A percentile compares a stretch with the other conserved stretches of the same genome.
These are phyloP conservation scores for pig (Sus scrofa) DNA, from an alignment of 2,113 vertebrate genomes.

Conservation along the genomic window DNA sequence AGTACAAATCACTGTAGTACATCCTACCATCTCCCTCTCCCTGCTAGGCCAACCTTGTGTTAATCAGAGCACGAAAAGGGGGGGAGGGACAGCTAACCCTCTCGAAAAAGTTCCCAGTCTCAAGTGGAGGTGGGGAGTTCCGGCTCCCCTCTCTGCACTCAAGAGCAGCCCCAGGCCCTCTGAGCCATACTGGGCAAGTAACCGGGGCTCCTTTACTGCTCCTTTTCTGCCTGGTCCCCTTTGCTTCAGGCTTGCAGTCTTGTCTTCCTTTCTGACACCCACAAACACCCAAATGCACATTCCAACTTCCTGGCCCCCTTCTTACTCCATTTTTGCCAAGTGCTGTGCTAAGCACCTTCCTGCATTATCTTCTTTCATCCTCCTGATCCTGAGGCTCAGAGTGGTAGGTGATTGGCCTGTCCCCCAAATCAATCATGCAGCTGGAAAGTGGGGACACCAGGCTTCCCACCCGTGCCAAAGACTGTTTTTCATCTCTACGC, in stretches of 20 bases:
- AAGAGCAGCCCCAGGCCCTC: not conserved
- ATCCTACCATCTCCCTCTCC: not conserved
- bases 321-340: not conserved
- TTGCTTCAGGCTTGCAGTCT: not conserved
- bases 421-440: not conserved
- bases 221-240: not conserved
- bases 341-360: not conserved
- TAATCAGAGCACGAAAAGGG: not conserved
- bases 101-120: not conserved
- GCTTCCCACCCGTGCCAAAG: not conserved
- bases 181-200: no score
- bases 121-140: not conserved
- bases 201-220: not conserved
- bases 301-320: not conserved
- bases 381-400: slow-evolving; percentile 1
- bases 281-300: not conserved
- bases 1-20: not conserved
- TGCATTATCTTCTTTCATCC: not conserved
- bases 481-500: slow-evolving; percentile 6
- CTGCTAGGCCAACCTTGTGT: not conserved
- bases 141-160: not conserved
- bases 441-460: not conserved
- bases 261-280: not conserved
- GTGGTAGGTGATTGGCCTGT: not conserved
- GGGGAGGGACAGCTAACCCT: not conserved